Conservation (phyloP, 2,113 vertebrate genomes). For the Austrofundulus limnaeus region DNA sequence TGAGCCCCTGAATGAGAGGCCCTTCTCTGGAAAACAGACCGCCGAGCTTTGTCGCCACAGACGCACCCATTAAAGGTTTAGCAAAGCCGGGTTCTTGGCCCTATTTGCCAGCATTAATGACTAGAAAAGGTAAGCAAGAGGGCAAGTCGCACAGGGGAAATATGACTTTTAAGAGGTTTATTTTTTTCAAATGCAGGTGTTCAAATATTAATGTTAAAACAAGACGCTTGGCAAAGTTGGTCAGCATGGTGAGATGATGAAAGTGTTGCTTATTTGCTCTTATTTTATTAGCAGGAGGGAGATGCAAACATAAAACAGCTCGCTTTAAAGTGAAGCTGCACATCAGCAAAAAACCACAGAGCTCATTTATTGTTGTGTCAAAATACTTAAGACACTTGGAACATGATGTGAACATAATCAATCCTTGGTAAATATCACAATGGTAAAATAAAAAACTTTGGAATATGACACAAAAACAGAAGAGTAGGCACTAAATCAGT, state of each 20-base stretch:
- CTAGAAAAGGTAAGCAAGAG: neutral
- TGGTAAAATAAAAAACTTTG: slow-evolving; percentile 31
- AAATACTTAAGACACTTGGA: slow-evolving; percentile 47
- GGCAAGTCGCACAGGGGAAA: slow-evolving; percentile 33
- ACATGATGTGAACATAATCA: slow-evolving; percentile 47
- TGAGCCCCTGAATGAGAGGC: slow-evolving; percentile 61
- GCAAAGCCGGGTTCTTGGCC: slow-evolving; percentile 43
- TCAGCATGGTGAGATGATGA: neutral
- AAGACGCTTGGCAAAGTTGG: neutral
- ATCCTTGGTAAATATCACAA: slow-evolving; percentile 47
- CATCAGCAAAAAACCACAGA: slow-evolving; percentile 13
- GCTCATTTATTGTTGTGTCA: slow-evolving; percentile 34
- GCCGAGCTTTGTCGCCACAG: slow-evolving; percentile 35
- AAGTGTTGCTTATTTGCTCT: neutral
- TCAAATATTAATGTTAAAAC: slow-evolving; percentile 6
- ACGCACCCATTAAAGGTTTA: slow-evolving; percentile 50
- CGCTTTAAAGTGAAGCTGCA: slow-evolving; percentile 9
- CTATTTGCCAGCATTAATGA: slow-evolving; percentile 49
- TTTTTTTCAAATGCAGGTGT: slow-evolving; percentile 31
- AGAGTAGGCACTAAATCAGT: slow-evolving; percentile 24
- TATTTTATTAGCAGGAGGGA: neutral
- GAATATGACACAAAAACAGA: slow-evolving; percentile 6
- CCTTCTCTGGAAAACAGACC: slow-evolving; percentile 33
- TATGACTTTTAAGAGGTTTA: slow-evolving; percentile 26
- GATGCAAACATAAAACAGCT: slow-evolving; percentile 9